Evolutionary conservation across 2,113 vertebrate species (phyloP).

Genomic region (Sminthopsis crassicaudata): DNA sequence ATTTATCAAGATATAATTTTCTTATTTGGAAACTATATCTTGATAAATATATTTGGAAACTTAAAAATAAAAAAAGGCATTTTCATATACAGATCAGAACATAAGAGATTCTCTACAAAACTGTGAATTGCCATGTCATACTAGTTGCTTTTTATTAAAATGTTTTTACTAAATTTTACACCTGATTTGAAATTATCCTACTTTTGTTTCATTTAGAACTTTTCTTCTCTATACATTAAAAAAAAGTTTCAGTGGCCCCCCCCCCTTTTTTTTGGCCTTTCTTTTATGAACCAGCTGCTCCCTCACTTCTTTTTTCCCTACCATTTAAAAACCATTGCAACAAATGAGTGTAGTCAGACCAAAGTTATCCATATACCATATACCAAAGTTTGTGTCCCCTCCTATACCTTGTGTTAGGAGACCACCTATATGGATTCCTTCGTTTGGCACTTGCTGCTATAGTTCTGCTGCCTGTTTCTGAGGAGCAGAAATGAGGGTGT

Average conservation of each 20-base stretch:
- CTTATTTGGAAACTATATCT: neutral
- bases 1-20: neutral
- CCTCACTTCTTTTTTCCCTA: neutral
- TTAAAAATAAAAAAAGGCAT: neutral
- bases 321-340: neutral
- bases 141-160: neutral
- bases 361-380: neutral
- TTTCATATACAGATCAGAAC: neutral
- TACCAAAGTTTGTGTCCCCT: too few species aligned
- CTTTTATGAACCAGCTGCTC: neutral
- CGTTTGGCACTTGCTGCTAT: too few species aligned
- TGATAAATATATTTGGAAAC: neutral
- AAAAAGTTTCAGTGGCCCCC: neutral
- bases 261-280: too few species aligned
- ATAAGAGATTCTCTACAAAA: neutral
- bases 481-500: too few species aligned
- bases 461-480: too few species aligned
- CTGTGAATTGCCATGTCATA: neutral
- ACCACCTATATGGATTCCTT: too few species aligned
- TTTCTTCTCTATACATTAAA: neutral
- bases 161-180: neutral
- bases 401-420: too few species aligned
- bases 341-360: neutral
- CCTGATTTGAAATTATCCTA: neutral
- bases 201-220: neutral